Evolutionary conservation across 2,113 vertebrate species (phyloP), one percentile per base, ranked within the genome.

Genomic region (Chionis minor): DNA sequence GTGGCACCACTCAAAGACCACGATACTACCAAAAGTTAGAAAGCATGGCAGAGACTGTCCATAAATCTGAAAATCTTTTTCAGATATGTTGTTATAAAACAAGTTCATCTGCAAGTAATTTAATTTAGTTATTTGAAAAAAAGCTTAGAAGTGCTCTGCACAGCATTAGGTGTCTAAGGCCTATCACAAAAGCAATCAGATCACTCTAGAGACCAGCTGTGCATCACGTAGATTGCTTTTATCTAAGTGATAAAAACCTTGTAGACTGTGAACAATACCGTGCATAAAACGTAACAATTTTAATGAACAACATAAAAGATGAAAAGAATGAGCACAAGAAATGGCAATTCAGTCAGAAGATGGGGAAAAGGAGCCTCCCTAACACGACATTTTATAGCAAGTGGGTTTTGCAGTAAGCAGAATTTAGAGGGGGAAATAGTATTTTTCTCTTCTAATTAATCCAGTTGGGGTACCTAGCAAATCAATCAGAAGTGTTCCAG

Each of bases 201-300:
- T 96, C 87, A 69, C 82, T 73, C 86, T 81, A 83, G 86, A 96
- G 96, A 92, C 81, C 92, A 98, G 92, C 96, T 97, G 97, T 94
- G 95, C 94, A 96, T 97, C 94, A 95, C 91, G 74, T 23, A 94
- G 91, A 96, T 96, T 95, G 95, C 95, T 98, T 97, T 98, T 96
- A 96, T 97, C 95, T 77, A 78, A 96, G 97, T 95, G 95, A 98
- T 98, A 97, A 98, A 98, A 97, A 94, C 81, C 96, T 97, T 96
- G 91, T 92, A 94, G 95, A 93, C 91, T 98, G 96, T 97, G 97
- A 97, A 97, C 95, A 98, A 97, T 70, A 59, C 55, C 9, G 91
- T 49, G 85, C 94, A 96, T 96, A 96, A 97, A 97, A 96, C 0
- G 79, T 81, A 96, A 96, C 65, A 83, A 96, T 97, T 94, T 98